A percentile compares a stretch with the other conserved stretches of the same genome.
phyloP scores from a whole-genome alignment of 2,113 vertebrate species.

The Theristicus caerulescens region DNA sequence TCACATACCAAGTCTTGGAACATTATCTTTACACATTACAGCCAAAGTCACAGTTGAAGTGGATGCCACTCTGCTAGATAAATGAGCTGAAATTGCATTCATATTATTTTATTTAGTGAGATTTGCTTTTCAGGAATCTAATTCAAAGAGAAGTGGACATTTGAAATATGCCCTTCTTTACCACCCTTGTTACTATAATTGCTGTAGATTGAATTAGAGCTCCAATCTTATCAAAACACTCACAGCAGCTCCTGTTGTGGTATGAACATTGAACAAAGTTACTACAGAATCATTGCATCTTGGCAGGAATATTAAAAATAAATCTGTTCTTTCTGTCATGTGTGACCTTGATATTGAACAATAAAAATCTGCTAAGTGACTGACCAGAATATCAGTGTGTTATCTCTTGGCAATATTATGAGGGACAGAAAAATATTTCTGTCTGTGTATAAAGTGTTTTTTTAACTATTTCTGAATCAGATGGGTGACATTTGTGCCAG shows the following conservation, averaged over 20 bases:
- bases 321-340: neutral
- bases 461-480: neutral
- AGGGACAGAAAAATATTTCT: neutral
- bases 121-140: neutral
- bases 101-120: neutral
- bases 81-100: neutral
- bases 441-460: neutral
- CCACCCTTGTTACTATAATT: neutral
- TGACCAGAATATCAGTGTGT: neutral
- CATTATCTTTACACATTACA: neutral
- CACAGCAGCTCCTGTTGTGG: neutral
- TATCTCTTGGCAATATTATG: neutral
- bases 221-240: neutral
- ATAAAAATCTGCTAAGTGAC: neutral
- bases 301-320: conserved; percentile 13
- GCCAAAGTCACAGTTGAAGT: neutral
- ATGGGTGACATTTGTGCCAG: neutral
- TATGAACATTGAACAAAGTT: neutral
- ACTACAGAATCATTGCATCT: neutral
- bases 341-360: neutral
- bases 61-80: neutral
- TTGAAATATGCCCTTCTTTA: neutral
- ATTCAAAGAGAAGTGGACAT: neutral
- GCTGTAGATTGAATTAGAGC: neutral
- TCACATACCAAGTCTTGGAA: neutral